Percentiles rank a stretch among this genome's conserved stretches.
These are phyloP conservation scores for Geopemphigus sp. DNA, from an alignment of 1,140 invertebrate species.

Conservation along the genomic window DNA sequence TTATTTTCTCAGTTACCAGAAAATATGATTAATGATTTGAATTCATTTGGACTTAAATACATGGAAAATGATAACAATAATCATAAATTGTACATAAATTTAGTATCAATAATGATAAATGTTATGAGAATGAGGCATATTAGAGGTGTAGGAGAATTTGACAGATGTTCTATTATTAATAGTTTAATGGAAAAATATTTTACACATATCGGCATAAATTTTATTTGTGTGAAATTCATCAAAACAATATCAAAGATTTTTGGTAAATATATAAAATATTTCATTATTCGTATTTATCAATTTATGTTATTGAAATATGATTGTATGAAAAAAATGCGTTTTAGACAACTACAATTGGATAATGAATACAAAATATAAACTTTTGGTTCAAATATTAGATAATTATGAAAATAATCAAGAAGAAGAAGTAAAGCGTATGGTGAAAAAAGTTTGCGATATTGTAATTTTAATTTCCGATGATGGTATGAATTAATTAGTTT, in stretches of 20 bases:
- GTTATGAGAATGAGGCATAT: conserved; percentile 16
- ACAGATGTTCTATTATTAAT: conserved; percentile 39
- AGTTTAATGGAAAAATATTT: conserved; percentile 6
- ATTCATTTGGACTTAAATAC: conserved; percentile 7
- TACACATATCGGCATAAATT: conserved; percentile 1
- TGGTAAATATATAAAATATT: conserved; percentile 20
- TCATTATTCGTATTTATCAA: not conserved
- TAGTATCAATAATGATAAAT: conserved; percentile 29
- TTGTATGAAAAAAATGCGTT: not conserved
- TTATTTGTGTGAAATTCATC: conserved; percentile 38
- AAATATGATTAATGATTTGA: conserved; percentile 26
- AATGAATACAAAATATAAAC: conserved; percentile 30
- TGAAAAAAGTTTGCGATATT: conserved; percentile 35
- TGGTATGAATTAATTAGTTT: conserved; percentile 3
- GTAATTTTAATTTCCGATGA: conserved; percentile 33
- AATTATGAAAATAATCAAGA: conserved; percentile 33
- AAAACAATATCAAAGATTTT: conserved; percentile 30
- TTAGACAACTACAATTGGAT: conserved; percentile 38
- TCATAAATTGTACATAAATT: not conserved
- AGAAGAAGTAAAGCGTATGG: conserved; percentile 15
- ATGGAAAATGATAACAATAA: conserved; percentile 5
- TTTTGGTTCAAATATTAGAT: conserved; percentile 21
- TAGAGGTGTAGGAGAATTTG: conserved; percentile 28
- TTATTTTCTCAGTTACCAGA: conserved; percentile 23
- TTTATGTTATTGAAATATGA: not conserved